Base-by-base conservation (phyloP, 2,888 invertebrate species). In the Drosophila cyrtoloma region DNA sequence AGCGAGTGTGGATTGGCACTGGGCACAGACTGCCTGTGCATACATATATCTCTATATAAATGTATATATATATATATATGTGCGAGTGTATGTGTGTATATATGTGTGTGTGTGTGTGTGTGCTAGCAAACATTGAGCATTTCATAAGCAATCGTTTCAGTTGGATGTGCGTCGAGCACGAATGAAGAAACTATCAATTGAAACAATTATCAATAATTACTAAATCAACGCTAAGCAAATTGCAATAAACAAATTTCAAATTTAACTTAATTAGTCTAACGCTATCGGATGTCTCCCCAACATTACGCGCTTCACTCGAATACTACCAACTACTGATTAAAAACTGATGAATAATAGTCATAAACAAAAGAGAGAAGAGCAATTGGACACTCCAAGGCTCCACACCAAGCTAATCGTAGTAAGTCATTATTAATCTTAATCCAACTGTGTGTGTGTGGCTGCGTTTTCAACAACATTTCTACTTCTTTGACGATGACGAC, bases 181-280 rank as follows among this genome's bases (percentile, higher is more conserved):
- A 26, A 26, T 47, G 26, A 26, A n/a, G 14, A 57, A 37, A 58
- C 55, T 67, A 71, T 70, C 67, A 82, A 75, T 78, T 50, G 64
- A 80, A 73, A 76, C 71, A 86, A 80, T 77, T 66, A 77, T 77
- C 74, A 52, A 55, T 85, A 81, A 69, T 78, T 85, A 79, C 70
- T 77, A 86, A 87, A 81, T 82, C 80, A 88, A 86, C 78, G 79
- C 69, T 80, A 80, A 62, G 78, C 65, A 83, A 81, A 83, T 86
- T 86, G 84, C 78, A 82, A 78, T 78, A 80, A 86, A 86, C 80
- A 79, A 80, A 76, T 78, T 85, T 82, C 74, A 78, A 88, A 59
- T 71, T 73, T 67, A 80, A 81, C 81, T 89, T 86, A 89, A 83
- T 89, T 84, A 86, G 66, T 61, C 86, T 87, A 89, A 89, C 50